Conservation (phyloP, 1,140 invertebrate species). For the Tetraneura akinire region DNA sequence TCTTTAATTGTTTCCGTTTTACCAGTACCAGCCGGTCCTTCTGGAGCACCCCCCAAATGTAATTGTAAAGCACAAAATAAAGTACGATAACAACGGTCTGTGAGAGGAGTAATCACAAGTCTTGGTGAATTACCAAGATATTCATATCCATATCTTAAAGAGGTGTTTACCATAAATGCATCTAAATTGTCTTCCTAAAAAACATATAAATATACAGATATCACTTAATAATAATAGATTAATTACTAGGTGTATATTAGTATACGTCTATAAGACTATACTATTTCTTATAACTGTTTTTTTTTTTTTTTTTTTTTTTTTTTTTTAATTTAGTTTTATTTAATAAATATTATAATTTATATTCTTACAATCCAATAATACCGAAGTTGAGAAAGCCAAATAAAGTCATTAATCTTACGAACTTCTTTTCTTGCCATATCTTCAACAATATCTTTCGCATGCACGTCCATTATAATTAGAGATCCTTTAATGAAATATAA, state of each 20-base stretch:
- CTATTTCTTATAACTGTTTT: too few species aligned
- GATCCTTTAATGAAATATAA: constrained; percentile 65
- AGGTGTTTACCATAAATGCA: constrained; percentile 90
- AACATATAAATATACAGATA: too few species aligned
- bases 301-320: too few species aligned
- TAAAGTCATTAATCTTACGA: constrained; percentile 76
- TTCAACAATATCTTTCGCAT: constrained; percentile 83
- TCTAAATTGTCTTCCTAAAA: constrained; percentile 68
- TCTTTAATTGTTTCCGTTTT: constrained; percentile 97
- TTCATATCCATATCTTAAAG: constrained; percentile 89
- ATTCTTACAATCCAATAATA: constrained; percentile 89
- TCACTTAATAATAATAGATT: too few species aligned
- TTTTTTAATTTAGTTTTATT: neutral
- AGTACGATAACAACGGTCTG: constrained; percentile 89
- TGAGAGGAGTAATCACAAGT: constrained; percentile 85
- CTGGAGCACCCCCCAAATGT: constrained; percentile 81
- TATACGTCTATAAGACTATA: too few species aligned
- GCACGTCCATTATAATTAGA: constrained; percentile 88
- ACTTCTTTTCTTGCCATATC: constrained; percentile 72
- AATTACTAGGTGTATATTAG: too few species aligned
- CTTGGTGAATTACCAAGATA: constrained; percentile 88
- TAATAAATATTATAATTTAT: neutral
- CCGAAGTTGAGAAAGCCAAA: constrained; percentile 87
- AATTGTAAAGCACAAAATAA: constrained; percentile 88
- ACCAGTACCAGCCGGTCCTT: constrained; percentile 93